Conservation (phyloP, 2,113 vertebrate species). For the Phoenicopterus ruber region DNA sequence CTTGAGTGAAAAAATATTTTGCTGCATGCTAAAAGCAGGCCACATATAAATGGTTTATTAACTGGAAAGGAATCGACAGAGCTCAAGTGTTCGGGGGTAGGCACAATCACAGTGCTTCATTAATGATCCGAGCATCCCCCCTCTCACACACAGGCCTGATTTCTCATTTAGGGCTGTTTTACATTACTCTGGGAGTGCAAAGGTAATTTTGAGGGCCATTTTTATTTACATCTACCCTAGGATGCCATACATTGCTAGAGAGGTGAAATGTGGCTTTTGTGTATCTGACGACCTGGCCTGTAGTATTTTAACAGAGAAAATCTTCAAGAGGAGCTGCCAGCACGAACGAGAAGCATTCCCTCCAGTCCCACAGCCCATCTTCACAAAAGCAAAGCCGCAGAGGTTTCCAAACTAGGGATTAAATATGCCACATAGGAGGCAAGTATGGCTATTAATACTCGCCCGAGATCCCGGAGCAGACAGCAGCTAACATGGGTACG, state of each 20-base stretch:
- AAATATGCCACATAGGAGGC: neutral
- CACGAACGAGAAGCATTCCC: neutral
- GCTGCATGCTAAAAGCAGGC: neutral
- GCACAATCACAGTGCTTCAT: neutral
- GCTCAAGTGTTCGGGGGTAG: neutral
- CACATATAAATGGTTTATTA: neutral
- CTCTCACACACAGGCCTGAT: neutral
- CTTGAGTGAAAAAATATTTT: constrained; percentile 1
- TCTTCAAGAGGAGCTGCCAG: neutral
- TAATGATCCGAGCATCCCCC: neutral
- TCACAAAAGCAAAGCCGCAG: neutral
- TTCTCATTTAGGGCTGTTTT: neutral
- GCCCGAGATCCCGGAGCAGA: neutral
- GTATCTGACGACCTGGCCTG: neutral
- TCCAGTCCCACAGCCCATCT: neutral
- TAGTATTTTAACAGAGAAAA: neutral
- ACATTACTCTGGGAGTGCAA: neutral
- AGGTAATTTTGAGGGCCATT: neutral
- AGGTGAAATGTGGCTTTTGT: neutral
- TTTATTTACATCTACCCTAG: neutral
- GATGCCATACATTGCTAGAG: neutral
- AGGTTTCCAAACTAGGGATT: neutral
- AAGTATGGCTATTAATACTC: neutral
- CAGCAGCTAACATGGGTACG: neutral
- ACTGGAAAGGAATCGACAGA: neutral